phyloP scores from a whole-genome alignment of 1,140 invertebrate genomes.

The Aphaenogaster rudis region DNA sequence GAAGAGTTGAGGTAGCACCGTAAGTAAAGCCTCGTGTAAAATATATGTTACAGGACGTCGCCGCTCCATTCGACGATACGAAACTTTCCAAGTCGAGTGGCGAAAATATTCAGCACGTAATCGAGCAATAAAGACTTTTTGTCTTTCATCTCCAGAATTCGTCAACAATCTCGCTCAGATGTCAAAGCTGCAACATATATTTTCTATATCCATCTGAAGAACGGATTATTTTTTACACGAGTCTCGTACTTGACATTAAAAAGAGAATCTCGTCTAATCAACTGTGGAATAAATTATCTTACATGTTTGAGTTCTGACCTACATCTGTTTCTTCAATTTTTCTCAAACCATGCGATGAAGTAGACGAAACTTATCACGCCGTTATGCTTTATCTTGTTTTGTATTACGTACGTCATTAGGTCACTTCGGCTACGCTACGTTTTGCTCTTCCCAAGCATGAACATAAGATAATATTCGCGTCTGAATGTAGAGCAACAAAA shows the following conservation, averaged over 20 bases:
- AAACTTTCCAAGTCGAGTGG: not conserved
- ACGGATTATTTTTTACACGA: not conserved
- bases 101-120: constrained; percentile 25
- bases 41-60: constrained; percentile 35
- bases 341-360: not conserved
- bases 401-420: not conserved
- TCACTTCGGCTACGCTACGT: not conserved
- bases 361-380: not conserved
- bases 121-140: constrained; percentile 14
- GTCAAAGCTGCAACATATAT: not conserved
- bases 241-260: not conserved
- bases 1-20: not conserved
- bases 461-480: not conserved
- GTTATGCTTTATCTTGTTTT: not conserved
- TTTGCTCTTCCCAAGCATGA: not conserved
- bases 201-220: not conserved
- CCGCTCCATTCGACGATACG: not conserved
- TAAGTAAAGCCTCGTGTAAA: constrained; percentile 25
- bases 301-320: not conserved
- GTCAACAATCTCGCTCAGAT: not conserved
- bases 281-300: constrained; percentile 25
- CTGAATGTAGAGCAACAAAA: not conserved
- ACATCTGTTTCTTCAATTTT: not conserved
- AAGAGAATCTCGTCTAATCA: not conserved
- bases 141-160: not conserved